Evolutionary conservation across 2,888 invertebrate species (phyloP).

Genomic region (Ctena decussata): DNA sequence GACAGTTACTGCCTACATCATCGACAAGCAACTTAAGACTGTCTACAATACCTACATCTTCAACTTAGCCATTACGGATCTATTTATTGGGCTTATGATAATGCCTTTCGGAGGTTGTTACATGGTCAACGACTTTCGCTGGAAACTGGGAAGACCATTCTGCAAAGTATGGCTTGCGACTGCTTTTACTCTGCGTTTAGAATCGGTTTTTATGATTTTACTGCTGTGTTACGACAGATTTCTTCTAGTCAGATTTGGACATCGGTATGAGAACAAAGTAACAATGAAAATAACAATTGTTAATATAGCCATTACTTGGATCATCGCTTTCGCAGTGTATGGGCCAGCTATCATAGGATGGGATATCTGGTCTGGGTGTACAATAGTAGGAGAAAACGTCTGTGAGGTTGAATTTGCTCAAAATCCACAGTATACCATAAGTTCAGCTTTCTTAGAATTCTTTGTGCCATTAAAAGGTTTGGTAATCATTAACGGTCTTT

Average conservation of each 20-base stretch:
- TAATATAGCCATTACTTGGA: slow-evolving; percentile 67
- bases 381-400: slow-evolving; percentile 55
- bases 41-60: slow-evolving; percentile 74
- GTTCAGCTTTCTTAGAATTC: slow-evolving; percentile 71
- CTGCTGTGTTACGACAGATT: slow-evolving; percentile 73
- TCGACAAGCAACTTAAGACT: slow-evolving; percentile 66
- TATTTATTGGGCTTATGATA: slow-evolving; percentile 70
- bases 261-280: slow-evolving; percentile 59
- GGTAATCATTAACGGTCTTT: slow-evolving; percentile 56
- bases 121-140: slow-evolving; percentile 57
- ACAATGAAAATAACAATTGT: slow-evolving; percentile 55
- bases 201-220: slow-evolving; percentile 70
- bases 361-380: slow-evolving; percentile 67
- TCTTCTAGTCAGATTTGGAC: slow-evolving; percentile 66
- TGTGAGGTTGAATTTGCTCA: slow-evolving; percentile 75
- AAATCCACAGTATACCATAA: slow-evolving; percentile 60
- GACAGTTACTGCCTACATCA: slow-evolving; percentile 66
- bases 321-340: slow-evolving; percentile 66
- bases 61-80: slow-evolving; percentile 73
- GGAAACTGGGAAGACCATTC: slow-evolving; percentile 70
- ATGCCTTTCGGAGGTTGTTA: slow-evolving; percentile 73
- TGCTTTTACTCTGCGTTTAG: slow-evolving; percentile 72
- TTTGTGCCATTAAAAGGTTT: slow-evolving; percentile 66
- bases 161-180: slow-evolving; percentile 71
- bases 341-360: slow-evolving; percentile 73